phyloP scores from a whole-genome alignment of 35 echinoderm and acorn worm species.

The Hemicentrotus pulcherrimus region DNA sequence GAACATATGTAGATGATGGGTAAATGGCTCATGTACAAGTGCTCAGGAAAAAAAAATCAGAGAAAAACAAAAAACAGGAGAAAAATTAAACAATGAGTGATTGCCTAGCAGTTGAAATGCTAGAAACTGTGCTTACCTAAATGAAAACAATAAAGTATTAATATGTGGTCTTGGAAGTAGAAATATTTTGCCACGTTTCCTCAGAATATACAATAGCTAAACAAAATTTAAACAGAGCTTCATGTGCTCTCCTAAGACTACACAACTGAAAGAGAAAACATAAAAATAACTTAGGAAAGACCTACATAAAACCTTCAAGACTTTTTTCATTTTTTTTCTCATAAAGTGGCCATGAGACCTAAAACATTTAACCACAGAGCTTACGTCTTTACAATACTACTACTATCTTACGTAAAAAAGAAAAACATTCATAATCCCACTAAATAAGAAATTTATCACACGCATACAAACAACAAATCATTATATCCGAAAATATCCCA shows the following conservation, averaged over 20 bases:
- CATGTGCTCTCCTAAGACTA: neutral
- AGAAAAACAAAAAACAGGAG: conserved; percentile 51
- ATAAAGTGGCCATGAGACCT: neutral
- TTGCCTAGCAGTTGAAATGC: conserved; percentile 49
- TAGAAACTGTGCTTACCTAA: conserved; percentile 43
- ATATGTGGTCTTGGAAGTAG: neutral
- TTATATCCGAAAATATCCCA: conserved; percentile 36
- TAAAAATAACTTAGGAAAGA: conserved; percentile 60
- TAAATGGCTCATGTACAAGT: conserved; percentile 54
- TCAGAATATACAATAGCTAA: neutral
- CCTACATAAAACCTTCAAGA: conserved; percentile 27
- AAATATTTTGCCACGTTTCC: neutral
- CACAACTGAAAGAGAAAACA: conserved; percentile 30
- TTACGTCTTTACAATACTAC: neutral
- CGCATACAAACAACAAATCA: conserved; percentile 18
- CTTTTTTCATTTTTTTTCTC: neutral
- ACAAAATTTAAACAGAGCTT: neutral
- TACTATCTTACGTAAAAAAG: conserved; percentile 34
- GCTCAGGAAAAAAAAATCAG: conserved; percentile 55
- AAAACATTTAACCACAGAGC: conserved; percentile 25
- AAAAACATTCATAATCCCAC: conserved; percentile 33
- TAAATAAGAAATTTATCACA: conserved; percentile 44
- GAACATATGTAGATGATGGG: conserved; percentile 70
- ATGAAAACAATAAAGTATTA: conserved; percentile 27
- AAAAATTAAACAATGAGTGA: conserved; percentile 57